phyloP scores from a whole-genome alignment of 2,113 vertebrate species.

The Ranitomeya variabilis region DNA sequence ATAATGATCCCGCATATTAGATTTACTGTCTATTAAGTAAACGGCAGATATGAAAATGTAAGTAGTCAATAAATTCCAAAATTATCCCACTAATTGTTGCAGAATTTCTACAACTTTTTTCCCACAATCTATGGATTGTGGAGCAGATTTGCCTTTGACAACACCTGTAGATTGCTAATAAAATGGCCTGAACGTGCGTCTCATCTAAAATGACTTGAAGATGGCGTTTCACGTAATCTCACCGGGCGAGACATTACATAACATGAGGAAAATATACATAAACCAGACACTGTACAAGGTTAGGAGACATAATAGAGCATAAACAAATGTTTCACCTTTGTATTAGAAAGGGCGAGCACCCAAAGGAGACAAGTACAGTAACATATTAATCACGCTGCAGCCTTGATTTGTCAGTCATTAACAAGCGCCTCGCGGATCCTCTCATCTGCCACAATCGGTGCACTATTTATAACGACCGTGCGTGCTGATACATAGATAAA shows the following conservation, averaged over 20 bases:
- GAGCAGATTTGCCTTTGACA: too few relatives aligned
- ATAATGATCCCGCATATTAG: too few relatives aligned
- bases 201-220: not conserved
- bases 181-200: too few relatives aligned
- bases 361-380: constrained; percentile 42
- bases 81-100: too few relatives aligned
- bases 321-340: constrained; percentile 1
- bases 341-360: not conserved
- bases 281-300: constrained; percentile 3
- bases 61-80: too few relatives aligned
- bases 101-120: too few relatives aligned
- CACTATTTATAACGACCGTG: not conserved
- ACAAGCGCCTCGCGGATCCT: not conserved
- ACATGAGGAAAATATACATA: not conserved
- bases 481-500: not conserved
- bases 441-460: not conserved
- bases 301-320: constrained; percentile 13
- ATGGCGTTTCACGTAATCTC: not conserved
- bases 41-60: too few relatives aligned
- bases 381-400: constrained; percentile 35
- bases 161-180: too few relatives aligned
- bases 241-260: not conserved
- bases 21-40: too few relatives aligned
- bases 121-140: too few relatives aligned
- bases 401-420: constrained; percentile 44